Evolutionary conservation across 2,113 vertebrate species (phyloP).

Genomic region (Mystacornis crossleyi): DNA sequence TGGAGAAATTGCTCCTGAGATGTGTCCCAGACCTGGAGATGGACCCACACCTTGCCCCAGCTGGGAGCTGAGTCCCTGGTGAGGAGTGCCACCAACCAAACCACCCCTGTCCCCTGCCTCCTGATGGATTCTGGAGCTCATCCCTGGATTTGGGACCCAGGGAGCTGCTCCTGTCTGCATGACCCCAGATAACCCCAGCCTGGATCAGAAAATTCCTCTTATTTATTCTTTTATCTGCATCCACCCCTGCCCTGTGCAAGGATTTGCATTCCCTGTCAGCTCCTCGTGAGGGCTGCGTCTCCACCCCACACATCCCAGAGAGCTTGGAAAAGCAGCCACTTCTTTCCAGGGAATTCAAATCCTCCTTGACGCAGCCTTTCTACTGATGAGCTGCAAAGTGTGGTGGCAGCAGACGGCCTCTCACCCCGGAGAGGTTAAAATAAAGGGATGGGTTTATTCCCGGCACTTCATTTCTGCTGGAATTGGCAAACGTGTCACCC

Average conservation of each 20-base stretch:
- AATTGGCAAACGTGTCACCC: neutral
- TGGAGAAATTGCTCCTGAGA: neutral
- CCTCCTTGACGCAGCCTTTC: neutral
- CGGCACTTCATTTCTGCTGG: neutral
- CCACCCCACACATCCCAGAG: neutral
- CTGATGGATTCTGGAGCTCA: rapidly evolving
- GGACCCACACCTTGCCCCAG: neutral
- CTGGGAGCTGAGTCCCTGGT: rapidly evolving
- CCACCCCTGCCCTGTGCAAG: neutral
- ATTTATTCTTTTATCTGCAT: neutral
- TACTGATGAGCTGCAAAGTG: neutral
- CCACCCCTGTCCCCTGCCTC: rapidly evolving
- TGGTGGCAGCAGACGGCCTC: neutral
- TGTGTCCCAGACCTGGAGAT: rapidly evolving
- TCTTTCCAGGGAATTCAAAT: neutral
- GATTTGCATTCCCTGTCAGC: neutral
- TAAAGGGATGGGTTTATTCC: neutral
- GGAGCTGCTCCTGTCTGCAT: rapidly evolving
- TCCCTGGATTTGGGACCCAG: neutral
- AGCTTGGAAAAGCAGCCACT: neutral
- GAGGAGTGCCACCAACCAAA: neutral
- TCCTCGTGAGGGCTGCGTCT: neutral
- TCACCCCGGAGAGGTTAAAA: neutral
- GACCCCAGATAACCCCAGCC: neutral
- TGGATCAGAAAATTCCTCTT: neutral